phyloP scores from a whole-genome alignment of 92 coral and sea anemone species.

The Montipora capitata region DNA sequence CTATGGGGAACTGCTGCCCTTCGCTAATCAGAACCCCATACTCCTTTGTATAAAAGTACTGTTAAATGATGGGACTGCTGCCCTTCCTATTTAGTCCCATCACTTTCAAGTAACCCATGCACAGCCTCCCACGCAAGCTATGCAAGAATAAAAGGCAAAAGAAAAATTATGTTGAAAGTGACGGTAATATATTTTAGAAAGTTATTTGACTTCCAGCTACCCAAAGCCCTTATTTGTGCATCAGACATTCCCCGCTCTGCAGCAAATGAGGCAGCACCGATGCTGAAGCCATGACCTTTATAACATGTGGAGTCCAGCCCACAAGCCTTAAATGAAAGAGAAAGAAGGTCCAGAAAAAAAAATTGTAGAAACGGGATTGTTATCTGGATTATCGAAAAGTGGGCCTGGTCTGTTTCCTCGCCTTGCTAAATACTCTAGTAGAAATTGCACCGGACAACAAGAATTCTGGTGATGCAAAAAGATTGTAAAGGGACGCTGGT shows the following conservation, averaged over 20 bases:
- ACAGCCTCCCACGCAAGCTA: not conserved
- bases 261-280: not conserved
- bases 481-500: constrained; percentile 2
- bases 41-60: not conserved
- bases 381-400: not conserved
- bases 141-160: not conserved
- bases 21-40: not conserved
- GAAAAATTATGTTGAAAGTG: not conserved
- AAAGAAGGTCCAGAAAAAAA: not conserved
- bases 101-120: not conserved
- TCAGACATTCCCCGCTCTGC: not conserved
- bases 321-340: constrained; percentile 21
- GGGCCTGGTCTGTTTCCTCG: not conserved
- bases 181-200: not conserved
- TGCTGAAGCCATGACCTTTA: constrained; percentile 29
- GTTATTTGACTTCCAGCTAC: not conserved
- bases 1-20: not conserved
- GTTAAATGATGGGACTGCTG: not conserved
- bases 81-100: not conserved
- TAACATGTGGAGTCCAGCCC: constrained; percentile 36
- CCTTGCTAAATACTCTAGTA: not conserved
- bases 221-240: constrained; percentile 7
- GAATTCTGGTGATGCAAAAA: not conserved
- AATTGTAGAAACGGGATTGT: not conserved
- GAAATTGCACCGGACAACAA: not conserved